Base-by-base conservation (phyloP, 2,888 invertebrate species). In the Cephus sareptanus region DNA sequence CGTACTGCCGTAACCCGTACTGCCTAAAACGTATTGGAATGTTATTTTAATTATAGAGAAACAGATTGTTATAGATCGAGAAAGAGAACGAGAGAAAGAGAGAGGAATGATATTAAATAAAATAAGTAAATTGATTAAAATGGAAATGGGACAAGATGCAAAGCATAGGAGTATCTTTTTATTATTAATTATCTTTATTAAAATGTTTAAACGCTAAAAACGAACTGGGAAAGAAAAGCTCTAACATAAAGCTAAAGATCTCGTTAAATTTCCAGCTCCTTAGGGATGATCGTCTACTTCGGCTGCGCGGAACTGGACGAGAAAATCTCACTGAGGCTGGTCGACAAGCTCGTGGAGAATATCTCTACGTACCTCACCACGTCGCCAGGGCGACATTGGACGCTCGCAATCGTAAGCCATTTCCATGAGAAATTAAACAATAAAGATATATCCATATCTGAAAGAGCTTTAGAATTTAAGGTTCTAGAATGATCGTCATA, bases 271-370 rank as follows among this genome's bases (percentile, higher is more conserved):
- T 88, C 34, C 89, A 94, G 94, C 92, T 93, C 77, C 89, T 93
- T 11, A 92, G 92, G 73, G 94, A 94, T 82, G 92, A 93, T 78
- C 93, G 93, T 81, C 88, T 94, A 73, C 80, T 87, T 78, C 88
- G 93, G 37, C 92, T 94, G 79, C 91, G 93, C 1, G 91, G 92
- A 34, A 89, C 91, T 73, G 93, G 93, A 23, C 93, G 93, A 30
- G 93, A 93, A 76, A 94, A 94, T 87, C 89, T 94, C 83, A 94
- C 94, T 76, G 93, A 92, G 84, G 94, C 94, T 13, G 93, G 94
- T 82, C 93, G 94, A 13, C 92, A 92, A 70, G 94, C 94, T 4
- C 92, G 94, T 56, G 93, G 93, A 78, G 93, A 94, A 85, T 95
- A 95, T 84, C 92, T 92, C 78, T 92, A 93, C 75, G 91, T 95